These are phyloP conservation scores for Notospermus geniculatus DNA, from an alignment of 1,140 invertebrate genomes.

Conservation along the genomic window DNA sequence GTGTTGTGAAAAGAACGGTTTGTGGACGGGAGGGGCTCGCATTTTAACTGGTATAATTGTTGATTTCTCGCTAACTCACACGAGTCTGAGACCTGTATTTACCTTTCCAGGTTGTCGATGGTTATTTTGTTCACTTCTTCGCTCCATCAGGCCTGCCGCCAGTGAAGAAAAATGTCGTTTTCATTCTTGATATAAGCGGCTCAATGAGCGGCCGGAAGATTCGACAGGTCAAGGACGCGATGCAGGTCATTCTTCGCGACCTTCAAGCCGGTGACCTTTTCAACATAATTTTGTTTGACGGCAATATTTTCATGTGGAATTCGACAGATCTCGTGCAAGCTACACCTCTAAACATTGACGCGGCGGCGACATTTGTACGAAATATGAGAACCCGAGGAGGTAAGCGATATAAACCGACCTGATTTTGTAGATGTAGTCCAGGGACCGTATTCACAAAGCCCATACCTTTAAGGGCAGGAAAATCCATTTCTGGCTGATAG, in stretches of 20 bases:
- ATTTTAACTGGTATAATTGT: too few relatives aligned
- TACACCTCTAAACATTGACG: constrained; percentile 15
- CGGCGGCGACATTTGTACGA: constrained; percentile 26
- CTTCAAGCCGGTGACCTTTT: constrained; percentile 65
- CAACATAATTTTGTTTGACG: constrained; percentile 65
- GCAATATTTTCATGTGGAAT: constrained; percentile 39
- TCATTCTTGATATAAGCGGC: constrained; percentile 70
- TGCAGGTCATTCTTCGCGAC: constrained; percentile 65
- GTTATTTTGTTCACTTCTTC: constrained; percentile 77
- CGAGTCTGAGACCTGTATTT: too few relatives aligned
- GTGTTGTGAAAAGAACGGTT: too few relatives aligned
- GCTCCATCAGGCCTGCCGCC: constrained; percentile 61
- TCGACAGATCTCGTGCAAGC: constrained; percentile 18
- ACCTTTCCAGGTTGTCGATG: constrained; percentile 64
- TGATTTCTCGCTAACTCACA: too few relatives aligned
- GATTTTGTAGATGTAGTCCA: constrained; percentile 17
- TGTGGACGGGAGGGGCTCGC: too few relatives aligned
- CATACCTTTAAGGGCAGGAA: too few relatives aligned
- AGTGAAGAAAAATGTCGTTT: constrained; percentile 68
- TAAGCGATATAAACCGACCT: constrained; percentile 21
- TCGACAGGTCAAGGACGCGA: constrained; percentile 66
- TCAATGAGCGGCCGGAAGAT: constrained; percentile 70
- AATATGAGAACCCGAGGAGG: constrained; percentile 26
- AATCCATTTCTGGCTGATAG: too few relatives aligned
- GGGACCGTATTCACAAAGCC: too few relatives aligned